These are phyloP conservation scores for Pardosa pseudoannulata DNA, from an alignment of 2,888 invertebrate species.

Conservation along the genomic window DNA sequence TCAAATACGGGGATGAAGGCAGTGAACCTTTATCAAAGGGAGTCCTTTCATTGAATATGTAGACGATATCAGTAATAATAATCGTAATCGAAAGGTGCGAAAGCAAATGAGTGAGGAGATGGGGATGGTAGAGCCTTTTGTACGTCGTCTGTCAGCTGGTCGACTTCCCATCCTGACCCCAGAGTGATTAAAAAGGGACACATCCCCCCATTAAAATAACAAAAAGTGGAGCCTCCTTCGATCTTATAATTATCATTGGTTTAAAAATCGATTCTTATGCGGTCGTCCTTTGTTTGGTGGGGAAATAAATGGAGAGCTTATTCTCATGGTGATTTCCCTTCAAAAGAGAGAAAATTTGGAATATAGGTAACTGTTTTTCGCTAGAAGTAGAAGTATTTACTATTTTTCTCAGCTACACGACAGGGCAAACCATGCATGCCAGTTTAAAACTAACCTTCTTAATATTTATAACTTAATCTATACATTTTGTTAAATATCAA, in stretches of 20 bases:
- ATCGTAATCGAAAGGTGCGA: conserved; percentile 59
- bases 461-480: no score
- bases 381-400: no score
- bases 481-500: no score
- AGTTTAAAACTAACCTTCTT: no score
- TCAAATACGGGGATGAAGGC: no score
- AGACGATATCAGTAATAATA: conserved; percentile 63
- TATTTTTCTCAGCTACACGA: no score
- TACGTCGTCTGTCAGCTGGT: conserved; percentile 47
- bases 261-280: conserved; percentile 40
- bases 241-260: conserved; percentile 70
- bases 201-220: conserved; percentile 45
- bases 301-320: not conserved
- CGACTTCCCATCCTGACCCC: conserved; percentile 51
- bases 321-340: not conserved
- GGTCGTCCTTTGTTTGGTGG: not conserved
- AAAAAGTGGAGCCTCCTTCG: conserved; percentile 37
- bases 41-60: not conserved
- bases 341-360: not conserved
- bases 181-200: conserved; percentile 57
- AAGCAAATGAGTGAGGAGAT: conserved; percentile 48
- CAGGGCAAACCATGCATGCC: no score
- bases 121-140: conserved; percentile 27
- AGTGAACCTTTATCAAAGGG: not conserved
- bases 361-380: no score